Evolutionary conservation across 1,140 invertebrate species (phyloP), one percentile per base, ranked within the genome.

Genomic region (Drosophila sucinea): DNA sequence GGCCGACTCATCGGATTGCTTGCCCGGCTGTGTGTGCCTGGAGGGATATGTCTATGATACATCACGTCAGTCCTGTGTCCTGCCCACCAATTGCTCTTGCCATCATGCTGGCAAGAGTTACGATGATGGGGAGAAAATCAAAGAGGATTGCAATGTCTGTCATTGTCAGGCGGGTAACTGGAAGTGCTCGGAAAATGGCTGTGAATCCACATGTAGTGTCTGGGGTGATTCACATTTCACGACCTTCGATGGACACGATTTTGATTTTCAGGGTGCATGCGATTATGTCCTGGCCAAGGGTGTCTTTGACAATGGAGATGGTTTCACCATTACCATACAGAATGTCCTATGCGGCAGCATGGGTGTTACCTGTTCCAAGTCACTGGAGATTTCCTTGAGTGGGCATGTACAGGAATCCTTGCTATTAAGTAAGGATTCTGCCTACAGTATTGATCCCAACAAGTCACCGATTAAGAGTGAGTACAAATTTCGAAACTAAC

Each of bases 161-260:
- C 93, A 93, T 17, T 96, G 96, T 76, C 93, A 93, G 56, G 91
- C 92, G 30, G 95, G 95, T 4, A 95, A 94, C 70, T 96, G 96
- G 96, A 90, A 93, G 23, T 96, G 96, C 81, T 95, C 94, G 0
- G 91, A 94, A 3, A 92, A 94, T 47, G 91, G 92, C 17, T 96
- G 96, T 73, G 93, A 94, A 44, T 96, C 95, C 7, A 93, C 95
- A 17, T 98, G 97, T 91, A 94, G 94, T 17, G 94, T 95, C 3
- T 97, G 96, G 96, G 97, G 97, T 3, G 96, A 97, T 81, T 97
- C 96, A 1, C 97, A 98, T 91, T 96, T 97, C 85, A 95, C 95
- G 73, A 97, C 96, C 0, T 98, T 97, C 85, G 97, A 98, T 92
- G 96, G 95, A 0, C 94, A 94, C n/a, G 92, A 94, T 5, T 98